phyloP scores from a whole-genome alignment of 35 echinoderm and acorn worm genomes.

The Apostichopus parvimensis region DNA sequence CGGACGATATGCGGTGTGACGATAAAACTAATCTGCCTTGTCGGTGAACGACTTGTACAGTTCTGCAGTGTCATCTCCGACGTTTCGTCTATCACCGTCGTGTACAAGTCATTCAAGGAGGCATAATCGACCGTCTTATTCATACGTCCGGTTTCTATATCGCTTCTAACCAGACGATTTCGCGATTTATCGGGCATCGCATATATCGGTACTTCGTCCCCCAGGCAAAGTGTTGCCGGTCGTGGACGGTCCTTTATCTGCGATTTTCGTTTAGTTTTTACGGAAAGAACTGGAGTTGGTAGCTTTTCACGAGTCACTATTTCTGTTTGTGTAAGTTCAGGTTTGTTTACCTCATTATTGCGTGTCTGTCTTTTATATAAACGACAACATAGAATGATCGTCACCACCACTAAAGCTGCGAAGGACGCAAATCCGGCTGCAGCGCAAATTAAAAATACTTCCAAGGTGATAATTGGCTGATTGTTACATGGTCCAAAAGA shows the following conservation, averaged over 20 bases:
- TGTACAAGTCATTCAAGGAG: conserved; percentile 33
- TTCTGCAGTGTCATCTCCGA: not conserved
- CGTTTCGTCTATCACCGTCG: not conserved
- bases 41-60: not conserved
- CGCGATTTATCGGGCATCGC: conserved; percentile 78
- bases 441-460: not conserved
- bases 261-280: not conserved
- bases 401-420: not conserved
- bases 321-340: not conserved
- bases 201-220: conserved; percentile 74
- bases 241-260: conserved; percentile 8
- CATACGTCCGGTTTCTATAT: conserved; percentile 18
- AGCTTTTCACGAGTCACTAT: not conserved
- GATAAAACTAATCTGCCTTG: not conserved
- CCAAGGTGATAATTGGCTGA: not conserved
- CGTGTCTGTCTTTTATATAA: not conserved
- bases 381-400: not conserved
- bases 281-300: not conserved
- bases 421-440: not conserved
- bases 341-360: not conserved
- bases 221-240: conserved; percentile 26
- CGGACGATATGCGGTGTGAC: conserved; percentile 21
- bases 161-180: conserved; percentile 20
- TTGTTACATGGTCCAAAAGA: not conserved
- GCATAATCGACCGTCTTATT: not conserved